These are phyloP conservation scores for Poeciliopsis retropinna DNA, from an alignment of 2,113 vertebrate species.

Conservation along the genomic window DNA sequence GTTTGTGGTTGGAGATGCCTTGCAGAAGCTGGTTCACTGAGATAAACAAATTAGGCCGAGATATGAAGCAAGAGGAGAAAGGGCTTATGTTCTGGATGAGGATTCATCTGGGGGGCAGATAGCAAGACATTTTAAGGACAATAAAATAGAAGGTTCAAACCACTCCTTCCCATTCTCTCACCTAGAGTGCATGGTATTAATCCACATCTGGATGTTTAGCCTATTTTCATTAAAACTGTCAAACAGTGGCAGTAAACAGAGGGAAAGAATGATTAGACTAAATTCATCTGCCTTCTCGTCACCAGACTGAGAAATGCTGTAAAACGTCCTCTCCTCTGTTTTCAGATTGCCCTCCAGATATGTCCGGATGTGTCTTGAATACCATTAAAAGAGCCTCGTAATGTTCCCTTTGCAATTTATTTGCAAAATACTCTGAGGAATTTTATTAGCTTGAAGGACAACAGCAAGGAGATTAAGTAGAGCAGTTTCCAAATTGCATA, in stretches of 20 bases:
- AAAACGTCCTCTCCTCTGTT: conserved; percentile 58
- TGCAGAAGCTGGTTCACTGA: conserved; percentile 30
- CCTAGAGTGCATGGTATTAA: neutral
- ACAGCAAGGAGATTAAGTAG: conserved; percentile 29
- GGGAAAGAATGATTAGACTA: conserved; percentile 14
- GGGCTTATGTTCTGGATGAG: conserved; percentile 7
- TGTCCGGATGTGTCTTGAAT: conserved; percentile 60
- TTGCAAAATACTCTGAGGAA: conserved; percentile 54
- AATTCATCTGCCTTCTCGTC: conserved; percentile 30
- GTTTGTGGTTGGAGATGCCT: conserved; percentile 36
- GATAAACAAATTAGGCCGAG: conserved; percentile 52
- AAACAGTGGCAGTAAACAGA: conserved; percentile 2
- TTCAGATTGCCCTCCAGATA: conserved; percentile 65
- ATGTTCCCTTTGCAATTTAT: conserved; percentile 63
- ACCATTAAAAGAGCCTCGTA: conserved; percentile 70
- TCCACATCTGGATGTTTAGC: neutral
- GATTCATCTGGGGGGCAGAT: conserved; percentile 6
- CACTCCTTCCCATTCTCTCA: neutral
- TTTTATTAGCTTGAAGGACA: conserved; percentile 59
- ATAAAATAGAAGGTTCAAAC: neutral
- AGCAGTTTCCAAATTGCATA: conserved; percentile 30
- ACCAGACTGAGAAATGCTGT: conserved; percentile 35
- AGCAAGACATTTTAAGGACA: conserved; percentile 1
- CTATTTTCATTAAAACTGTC: neutral
- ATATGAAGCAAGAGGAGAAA: conserved; percentile 41